Evolutionary conservation across 2,797 vertebrate species (phyloP).

Genomic region (Podarcis siculus): DNA sequence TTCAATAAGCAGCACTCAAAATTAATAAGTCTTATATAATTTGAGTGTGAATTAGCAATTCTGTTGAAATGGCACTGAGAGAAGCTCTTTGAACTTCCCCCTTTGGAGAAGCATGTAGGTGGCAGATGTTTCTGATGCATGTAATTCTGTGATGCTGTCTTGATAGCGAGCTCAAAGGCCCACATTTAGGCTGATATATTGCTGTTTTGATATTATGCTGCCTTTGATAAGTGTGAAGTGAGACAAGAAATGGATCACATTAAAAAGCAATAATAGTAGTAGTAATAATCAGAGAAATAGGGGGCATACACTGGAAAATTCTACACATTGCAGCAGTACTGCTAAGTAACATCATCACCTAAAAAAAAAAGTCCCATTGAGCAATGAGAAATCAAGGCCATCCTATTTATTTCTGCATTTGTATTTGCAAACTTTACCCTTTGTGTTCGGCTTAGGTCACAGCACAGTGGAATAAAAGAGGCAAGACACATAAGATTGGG

Average conservation of each 20-base stretch:
- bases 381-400: neutral
- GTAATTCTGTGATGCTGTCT: constrained; percentile 16
- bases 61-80: neutral
- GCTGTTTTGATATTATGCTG: neutral
- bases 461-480: neutral
- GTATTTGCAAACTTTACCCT: neutral
- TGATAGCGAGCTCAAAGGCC: neutral
- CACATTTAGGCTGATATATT: neutral
- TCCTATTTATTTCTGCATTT: neutral
- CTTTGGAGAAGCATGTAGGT: neutral
- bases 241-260: constrained; percentile 3
- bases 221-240: constrained; percentile 37
- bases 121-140: accelerated
- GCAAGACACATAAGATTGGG: no score
- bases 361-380: neutral
- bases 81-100: neutral
- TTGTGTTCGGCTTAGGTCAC: neutral
- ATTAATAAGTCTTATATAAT: constrained; percentile 27
- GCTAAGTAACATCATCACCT: neutral
- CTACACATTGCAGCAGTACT: neutral
- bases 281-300: neutral
- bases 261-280: neutral
- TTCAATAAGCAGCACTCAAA: constrained; percentile 9
- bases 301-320: constrained; percentile 11
- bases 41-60: constrained; percentile 4